phyloP scores from a whole-genome alignment of 2,888 invertebrate species.

The Auanema freiburgensis region DNA sequence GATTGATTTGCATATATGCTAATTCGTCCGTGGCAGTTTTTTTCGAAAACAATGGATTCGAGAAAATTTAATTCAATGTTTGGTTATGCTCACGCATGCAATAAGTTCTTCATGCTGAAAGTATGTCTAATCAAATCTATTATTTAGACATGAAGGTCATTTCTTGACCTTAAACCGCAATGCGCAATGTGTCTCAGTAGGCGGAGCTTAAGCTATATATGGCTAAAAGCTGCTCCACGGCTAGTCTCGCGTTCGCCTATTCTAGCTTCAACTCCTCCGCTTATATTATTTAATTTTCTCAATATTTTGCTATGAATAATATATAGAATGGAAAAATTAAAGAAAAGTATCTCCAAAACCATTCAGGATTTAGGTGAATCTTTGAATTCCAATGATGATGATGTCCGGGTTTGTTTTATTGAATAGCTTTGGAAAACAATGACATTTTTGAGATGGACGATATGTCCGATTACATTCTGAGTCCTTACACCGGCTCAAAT shows the following conservation, averaged over 20 bases:
- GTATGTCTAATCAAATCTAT: no score
- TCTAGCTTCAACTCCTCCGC: not conserved
- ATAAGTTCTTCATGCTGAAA: no score
- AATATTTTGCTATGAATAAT: slow-evolving; percentile 6
- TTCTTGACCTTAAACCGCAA: not conserved
- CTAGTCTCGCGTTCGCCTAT: no score
- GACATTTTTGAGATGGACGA: slow-evolving; percentile 17
- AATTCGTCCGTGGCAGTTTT: no score
- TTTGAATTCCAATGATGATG: slow-evolving; percentile 13
- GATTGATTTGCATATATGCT: no score
- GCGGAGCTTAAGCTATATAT: slow-evolving; percentile 1
- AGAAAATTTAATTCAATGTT: no score
- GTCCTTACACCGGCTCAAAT: slow-evolving; percentile 17
- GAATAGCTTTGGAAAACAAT: no score
- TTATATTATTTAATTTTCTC: slow-evolving; percentile 6
- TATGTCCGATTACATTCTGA: slow-evolving; percentile 20
- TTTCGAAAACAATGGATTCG: no score
- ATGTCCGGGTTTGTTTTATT: slow-evolving; percentile 15
- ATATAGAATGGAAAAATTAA: slow-evolving; percentile 15
- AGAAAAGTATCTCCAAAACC: slow-evolving; percentile 12
- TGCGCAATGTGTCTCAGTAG: not conserved
- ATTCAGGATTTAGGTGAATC: slow-evolving; percentile 20
- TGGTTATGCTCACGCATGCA: no score
- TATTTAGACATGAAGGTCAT: no score
- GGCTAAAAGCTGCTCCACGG: no score